Evolutionary conservation across 2,888 invertebrate species (phyloP).

Genomic region (Ormia ochracea): DNA sequence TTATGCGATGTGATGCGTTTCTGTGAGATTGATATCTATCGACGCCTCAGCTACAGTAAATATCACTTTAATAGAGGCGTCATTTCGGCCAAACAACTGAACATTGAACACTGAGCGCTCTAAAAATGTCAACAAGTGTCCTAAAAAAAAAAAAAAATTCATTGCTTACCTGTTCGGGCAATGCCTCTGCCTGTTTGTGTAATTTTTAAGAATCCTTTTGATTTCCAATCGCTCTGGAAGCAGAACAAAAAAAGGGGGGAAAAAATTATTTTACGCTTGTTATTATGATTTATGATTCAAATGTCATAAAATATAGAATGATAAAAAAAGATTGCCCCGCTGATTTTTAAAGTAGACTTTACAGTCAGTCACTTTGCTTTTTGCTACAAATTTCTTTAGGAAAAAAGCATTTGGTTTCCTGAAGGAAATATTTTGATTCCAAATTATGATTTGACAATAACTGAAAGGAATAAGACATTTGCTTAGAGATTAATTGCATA

Average conservation of each 20-base stretch:
- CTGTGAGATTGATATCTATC: conserved; percentile 37
- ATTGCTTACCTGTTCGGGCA: conserved; percentile 19
- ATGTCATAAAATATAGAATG: conserved; percentile 41
- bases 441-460: conserved; percentile 57
- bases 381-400: conserved; percentile 11
- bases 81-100: conserved; percentile 52
- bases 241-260: neutral
- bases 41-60: conserved; percentile 45
- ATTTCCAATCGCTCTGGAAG: neutral
- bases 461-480: conserved; percentile 58
- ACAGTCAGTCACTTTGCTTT: conserved; percentile 1
- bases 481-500: conserved; percentile 58
- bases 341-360: conserved; percentile 32
- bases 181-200: conserved; percentile 17
- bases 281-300: conserved; percentile 58
- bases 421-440: conserved; percentile 2
- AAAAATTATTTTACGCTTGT: conserved; percentile 57
- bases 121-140: conserved; percentile 49
- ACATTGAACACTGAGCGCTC: conserved; percentile 51
- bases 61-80: conserved; percentile 57
- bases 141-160: conserved; percentile 16
- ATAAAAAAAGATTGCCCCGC: conserved; percentile 53
- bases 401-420: conserved; percentile 2
- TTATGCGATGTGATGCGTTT: neutral
- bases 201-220: conserved; percentile 35